Evolutionary conservation across 2,888 invertebrate species (phyloP).

Genomic region (Laothoe populi): DNA sequence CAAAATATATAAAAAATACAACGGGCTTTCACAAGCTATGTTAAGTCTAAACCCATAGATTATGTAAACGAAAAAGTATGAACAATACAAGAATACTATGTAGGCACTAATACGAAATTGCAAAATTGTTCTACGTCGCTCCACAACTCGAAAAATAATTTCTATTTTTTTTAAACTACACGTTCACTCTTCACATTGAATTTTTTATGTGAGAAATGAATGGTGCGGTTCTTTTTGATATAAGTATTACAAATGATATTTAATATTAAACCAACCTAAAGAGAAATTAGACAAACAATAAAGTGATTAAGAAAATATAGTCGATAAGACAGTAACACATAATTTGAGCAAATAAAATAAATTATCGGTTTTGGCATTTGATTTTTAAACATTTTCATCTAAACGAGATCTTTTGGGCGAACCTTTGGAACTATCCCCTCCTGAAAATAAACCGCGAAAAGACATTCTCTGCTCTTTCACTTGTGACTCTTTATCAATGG

Average conservation of each 20-base stretch:
- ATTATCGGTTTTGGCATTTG: background rate
- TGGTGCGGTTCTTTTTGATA: too few species aligned
- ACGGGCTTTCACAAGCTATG: too few species aligned
- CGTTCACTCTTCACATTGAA: too few species aligned
- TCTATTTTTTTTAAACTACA: too few species aligned
- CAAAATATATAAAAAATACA: background rate
- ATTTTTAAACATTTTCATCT: constrained; percentile 28
- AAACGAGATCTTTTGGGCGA: constrained; percentile 60
- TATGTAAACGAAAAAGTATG: too few species aligned
- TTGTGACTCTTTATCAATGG: constrained; percentile 64
- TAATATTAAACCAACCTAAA: background rate
- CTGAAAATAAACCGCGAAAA: constrained; percentile 62
- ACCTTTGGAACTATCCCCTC: constrained; percentile 54
- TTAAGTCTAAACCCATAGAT: too few species aligned
- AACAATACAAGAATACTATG: too few species aligned
- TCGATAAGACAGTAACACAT: background rate
- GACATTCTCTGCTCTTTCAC: constrained; percentile 64
- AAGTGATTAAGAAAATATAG: background rate
- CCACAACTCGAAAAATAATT: too few species aligned
- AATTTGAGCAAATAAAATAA: constrained; percentile 24
- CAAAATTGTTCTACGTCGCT: too few species aligned
- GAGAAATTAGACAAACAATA: background rate
- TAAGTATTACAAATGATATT: background rate
- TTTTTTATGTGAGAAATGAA: too few species aligned
- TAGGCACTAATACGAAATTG: too few species aligned